phyloP scores from a whole-genome alignment of 2,113 vertebrate species.

The Ardeotis arabs region DNA sequence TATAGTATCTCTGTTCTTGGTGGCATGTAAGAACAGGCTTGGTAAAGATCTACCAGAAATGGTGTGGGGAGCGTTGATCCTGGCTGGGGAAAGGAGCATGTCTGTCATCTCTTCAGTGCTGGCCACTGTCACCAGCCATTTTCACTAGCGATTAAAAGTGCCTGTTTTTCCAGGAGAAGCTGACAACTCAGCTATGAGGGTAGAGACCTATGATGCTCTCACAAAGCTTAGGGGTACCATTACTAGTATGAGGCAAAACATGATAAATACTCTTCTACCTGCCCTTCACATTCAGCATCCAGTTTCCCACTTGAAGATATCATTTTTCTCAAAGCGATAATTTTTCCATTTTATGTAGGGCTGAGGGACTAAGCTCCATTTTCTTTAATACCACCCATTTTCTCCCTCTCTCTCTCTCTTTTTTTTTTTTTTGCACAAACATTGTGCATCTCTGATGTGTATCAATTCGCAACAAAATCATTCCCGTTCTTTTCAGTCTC shows the following conservation, averaged over 20 bases:
- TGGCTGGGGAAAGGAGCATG: background rate
- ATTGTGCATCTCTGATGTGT: background rate
- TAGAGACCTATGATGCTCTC: background rate
- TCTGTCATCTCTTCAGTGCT: background rate
- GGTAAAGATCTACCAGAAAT: background rate
- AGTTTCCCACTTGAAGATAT: background rate
- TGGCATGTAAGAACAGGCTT: background rate
- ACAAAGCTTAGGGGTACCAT: background rate
- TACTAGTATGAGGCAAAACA: background rate
- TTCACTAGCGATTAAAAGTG: background rate
- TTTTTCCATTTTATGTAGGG: background rate
- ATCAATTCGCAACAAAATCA: background rate
- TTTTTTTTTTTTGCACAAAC: background rate
- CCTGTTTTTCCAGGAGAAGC: background rate
- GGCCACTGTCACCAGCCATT: background rate
- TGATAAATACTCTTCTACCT: background rate
- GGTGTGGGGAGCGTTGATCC: background rate
- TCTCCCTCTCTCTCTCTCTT: rapidly evolving
- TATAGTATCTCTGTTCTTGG: background rate
- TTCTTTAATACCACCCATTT: background rate
- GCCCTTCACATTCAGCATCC: background rate
- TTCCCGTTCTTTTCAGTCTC: background rate
- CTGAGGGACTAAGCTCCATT: background rate
- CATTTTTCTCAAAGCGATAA: background rate
- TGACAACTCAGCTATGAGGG: background rate